Evolutionary conservation across 2,888 invertebrate species (phyloP).

Genomic region (Busseola fusca): DNA sequence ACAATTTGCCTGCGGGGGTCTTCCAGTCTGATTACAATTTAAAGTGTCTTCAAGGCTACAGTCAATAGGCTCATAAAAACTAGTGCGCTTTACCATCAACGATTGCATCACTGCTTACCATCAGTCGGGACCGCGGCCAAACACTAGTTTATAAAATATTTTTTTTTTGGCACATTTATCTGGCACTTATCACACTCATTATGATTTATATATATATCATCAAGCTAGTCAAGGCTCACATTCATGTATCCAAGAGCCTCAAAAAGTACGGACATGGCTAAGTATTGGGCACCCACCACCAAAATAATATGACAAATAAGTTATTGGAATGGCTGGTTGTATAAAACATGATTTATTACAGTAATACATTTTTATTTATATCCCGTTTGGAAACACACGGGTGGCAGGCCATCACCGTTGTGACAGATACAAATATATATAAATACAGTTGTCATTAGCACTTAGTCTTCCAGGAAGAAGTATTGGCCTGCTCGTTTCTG

Average conservation of each 20-base stretch:
- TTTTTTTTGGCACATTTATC: no score
- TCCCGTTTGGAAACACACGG: conserved; percentile 78
- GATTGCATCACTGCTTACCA: no score
- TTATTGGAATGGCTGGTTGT: conserved; percentile 67
- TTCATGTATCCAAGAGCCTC: neutral
- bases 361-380: conserved; percentile 75
- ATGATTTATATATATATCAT: neutral
- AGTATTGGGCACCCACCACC: neutral
- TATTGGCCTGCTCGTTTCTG: conserved; percentile 99
- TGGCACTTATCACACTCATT: neutral
- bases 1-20: no score
- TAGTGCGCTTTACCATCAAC: no score
- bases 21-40: no score
- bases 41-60: no score
- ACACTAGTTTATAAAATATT: no score
- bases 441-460: conserved; percentile 70
- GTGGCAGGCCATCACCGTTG: conserved; percentile 77
- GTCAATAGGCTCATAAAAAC: no score
- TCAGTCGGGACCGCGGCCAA: no score
- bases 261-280: neutral
- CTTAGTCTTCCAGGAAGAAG: conserved; percentile 99
- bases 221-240: neutral
- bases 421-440: conserved; percentile 81
- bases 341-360: conserved; percentile 87
- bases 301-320: conserved; percentile 56